Base-by-base conservation (phyloP, 2,797 vertebrate species). In the Ptychobarbus kaznakovi region DNA sequence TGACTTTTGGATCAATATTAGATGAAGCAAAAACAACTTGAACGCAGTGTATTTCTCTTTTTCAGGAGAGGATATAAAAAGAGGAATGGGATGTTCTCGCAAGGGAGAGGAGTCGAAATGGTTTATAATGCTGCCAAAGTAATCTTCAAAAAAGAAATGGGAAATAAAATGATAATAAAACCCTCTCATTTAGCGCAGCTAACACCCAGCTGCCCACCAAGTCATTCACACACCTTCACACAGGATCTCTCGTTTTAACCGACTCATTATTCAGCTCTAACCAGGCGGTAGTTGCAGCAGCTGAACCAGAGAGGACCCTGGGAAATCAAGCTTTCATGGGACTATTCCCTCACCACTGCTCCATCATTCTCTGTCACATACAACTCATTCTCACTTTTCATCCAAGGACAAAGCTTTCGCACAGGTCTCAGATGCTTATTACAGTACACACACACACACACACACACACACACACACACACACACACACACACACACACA, bases 251-350 rank as follows among this genome's bases (percentile, higher is more conserved):
- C 65, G 72, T 73, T 78, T 85, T 85, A 82, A 89, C 86, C 16
- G 13, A 81, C 81, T 87, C 81, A 87, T 89, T 87, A 89, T 87
- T 89, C 81, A 86, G 49, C 81, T 87, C 70, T 86, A 87, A 86
- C 86, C 86, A 83, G 83, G 75, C 69, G 46, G 53, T 25, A 72
- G 80, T 85, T 56, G 42, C 38, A 28, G 80, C 74, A 66, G 77
- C 76, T 80, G 80, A 78, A 86, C 63, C 84, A 87, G 81, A 83
- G 83, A 85, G 86, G 73, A 89, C 88, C 70, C 86, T 86, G 88
- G 88, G 88, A 89, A 89, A 87, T 89, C 80, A 86, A 82, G 84
- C 84, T 88, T 86, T 80, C 87, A 83, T 20, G 53, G 42, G 82
- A 86, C 49, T 68, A 65, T 81, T 83, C 80, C 46, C 78, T 76